Conservation (phyloP, 1,140 invertebrate species). For the Hylyphantes graminicola region DNA sequence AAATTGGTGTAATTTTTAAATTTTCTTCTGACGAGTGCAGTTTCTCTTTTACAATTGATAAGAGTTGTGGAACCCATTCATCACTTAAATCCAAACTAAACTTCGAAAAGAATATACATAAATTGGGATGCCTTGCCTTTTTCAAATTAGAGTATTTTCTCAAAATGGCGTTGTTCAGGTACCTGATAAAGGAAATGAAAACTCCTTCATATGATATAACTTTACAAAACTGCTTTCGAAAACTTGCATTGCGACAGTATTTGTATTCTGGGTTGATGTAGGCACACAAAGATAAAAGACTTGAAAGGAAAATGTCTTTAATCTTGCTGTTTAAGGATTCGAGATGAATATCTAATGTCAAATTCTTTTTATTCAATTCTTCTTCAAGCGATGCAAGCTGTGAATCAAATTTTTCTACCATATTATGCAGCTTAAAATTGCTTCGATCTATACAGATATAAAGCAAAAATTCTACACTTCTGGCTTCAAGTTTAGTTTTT, state of each 20-base stretch:
- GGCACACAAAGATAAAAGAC: not conserved
- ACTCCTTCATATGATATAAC: slow-evolving; percentile 7
- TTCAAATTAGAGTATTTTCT: not conserved
- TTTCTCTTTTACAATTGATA: not conserved
- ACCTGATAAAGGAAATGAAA: slow-evolving; percentile 3
- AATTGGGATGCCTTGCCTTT: not conserved
- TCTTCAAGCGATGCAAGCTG: not conserved
- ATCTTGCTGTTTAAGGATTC: not conserved
- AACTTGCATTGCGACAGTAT: slow-evolving; percentile 2
- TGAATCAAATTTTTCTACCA: not conserved
- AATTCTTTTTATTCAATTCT: not conserved
- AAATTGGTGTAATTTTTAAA: not conserved
- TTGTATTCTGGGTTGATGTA: slow-evolving; percentile 26
- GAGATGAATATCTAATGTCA: not conserved
- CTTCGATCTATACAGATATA: slow-evolving; percentile 17
- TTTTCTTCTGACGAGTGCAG: not conserved
- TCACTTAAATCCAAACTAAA: not conserved
- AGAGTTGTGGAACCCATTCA: not conserved
- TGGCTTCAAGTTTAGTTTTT: not conserved
- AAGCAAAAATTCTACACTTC: slow-evolving; percentile 4
- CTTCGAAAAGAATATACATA: not conserved
- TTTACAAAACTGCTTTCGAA: slow-evolving; percentile 16
- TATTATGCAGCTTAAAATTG: slow-evolving; percentile 17
- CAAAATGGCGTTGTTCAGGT: not conserved
- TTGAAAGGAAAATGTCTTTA: not conserved